Conservation (phyloP, 1,140 invertebrate genomes). For the Macrocentrus cingulum region DNA sequence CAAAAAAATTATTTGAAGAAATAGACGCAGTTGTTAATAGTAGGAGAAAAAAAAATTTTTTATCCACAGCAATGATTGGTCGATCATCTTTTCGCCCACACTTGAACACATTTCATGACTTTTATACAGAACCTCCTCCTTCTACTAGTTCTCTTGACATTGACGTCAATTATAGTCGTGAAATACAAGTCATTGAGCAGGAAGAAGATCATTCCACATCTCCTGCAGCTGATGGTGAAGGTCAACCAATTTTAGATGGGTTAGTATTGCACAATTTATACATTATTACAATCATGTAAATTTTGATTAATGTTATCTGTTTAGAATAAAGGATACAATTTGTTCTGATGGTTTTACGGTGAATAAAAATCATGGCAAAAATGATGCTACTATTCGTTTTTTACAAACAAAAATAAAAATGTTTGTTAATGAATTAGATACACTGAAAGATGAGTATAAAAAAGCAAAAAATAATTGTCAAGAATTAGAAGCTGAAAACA, state of each 20-base stretch:
- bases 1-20: slow-evolving; percentile 54
- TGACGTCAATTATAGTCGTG: not conserved
- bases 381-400: slow-evolving; percentile 45
- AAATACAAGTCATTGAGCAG: not conserved
- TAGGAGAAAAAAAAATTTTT: slow-evolving; percentile 20
- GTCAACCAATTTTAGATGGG: not conserved
- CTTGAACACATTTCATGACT: slow-evolving; percentile 3
- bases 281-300: not conserved
- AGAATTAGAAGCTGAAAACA: slow-evolving; percentile 51
- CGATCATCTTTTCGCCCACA: slow-evolving; percentile 1
- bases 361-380: slow-evolving; percentile 22
- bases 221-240: not conserved
- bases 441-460: slow-evolving; percentile 49
- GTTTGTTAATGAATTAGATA: slow-evolving; percentile 49
- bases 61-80: not conserved
- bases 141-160: no score
- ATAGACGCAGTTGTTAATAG: slow-evolving; percentile 55
- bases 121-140: not conserved
- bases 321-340: slow-evolving; percentile 22
- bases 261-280: slow-evolving; percentile 1
- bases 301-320: slow-evolving; percentile 11
- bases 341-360: slow-evolving; percentile 2
- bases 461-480: slow-evolving; percentile 49
- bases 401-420: slow-evolving; percentile 55
- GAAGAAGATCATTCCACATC: not conserved